These are phyloP conservation scores for Mellivora capensis DNA, from an alignment of 2,113 vertebrate genomes.

Conservation along the genomic window DNA sequence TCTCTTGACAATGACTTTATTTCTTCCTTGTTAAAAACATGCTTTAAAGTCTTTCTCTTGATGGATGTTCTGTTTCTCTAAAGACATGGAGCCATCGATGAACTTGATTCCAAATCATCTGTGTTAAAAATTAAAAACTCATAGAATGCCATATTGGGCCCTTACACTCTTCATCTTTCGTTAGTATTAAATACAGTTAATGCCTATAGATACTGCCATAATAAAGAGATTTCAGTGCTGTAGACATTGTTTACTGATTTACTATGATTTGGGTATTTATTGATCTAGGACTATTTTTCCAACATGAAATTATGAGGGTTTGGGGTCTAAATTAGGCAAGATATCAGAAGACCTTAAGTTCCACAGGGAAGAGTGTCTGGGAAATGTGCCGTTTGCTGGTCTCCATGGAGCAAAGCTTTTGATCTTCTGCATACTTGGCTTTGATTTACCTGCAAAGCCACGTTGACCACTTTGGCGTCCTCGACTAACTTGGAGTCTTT, in stretches of 20 bases:
- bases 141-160: background rate
- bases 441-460: background rate
- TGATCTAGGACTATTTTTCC: conserved; percentile 26
- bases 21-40: background rate
- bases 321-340: conserved; percentile 32
- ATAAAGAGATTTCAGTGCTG: conserved; percentile 35
- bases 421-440: conserved; percentile 53
- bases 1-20: background rate
- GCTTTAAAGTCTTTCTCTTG: background rate
- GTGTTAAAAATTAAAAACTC: conserved; percentile 32
- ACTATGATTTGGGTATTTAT: conserved; percentile 56
- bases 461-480: background rate
- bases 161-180: background rate
- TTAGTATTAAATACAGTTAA: conserved; percentile 4
- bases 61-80: background rate
- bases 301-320: conserved; percentile 18
- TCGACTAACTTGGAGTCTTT: background rate
- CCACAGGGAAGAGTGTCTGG: conserved; percentile 15
- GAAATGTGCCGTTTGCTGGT: conserved; percentile 49
- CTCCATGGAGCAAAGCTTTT: conserved; percentile 48
- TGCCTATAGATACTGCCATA: background rate
- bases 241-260: conserved; percentile 54
- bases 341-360: conserved; percentile 15
- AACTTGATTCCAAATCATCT: conserved; percentile 32
- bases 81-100: background rate